Evolutionary conservation across 2,113 vertebrate species (phyloP).

Genomic region (Anhinga anhinga): DNA sequence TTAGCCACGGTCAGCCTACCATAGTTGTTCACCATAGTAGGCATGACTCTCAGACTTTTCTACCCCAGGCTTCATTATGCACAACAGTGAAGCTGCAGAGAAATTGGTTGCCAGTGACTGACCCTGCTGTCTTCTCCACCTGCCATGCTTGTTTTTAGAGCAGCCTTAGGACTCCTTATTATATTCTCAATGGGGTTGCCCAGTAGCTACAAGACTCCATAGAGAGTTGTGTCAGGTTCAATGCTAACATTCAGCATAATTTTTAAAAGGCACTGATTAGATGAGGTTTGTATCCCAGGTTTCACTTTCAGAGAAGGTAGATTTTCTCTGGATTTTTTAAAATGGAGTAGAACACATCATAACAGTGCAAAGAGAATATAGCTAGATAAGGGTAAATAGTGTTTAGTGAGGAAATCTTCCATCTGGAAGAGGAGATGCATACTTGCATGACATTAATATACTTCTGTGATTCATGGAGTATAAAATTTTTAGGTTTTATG

Average conservation of each 20-base stretch:
- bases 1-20: not conserved
- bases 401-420: not conserved
- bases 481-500: not conserved
- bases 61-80: not conserved
- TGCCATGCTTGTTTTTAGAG: not conserved
- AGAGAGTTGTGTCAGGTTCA: not conserved
- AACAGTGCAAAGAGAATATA: not conserved
- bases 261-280: not conserved
- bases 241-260: not conserved
- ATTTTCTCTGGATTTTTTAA: not conserved
- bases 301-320: not conserved
- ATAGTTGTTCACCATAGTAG: fast-evolving
- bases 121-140: not conserved
- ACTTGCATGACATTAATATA: not conserved
- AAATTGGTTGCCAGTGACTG: not conserved
- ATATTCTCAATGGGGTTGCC: not conserved
- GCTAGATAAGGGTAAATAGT: not conserved
- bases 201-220: not conserved
- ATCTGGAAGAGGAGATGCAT: not conserved
- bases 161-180: not conserved
- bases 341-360: not conserved
- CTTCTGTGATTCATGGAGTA: not conserved
- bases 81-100: not conserved
- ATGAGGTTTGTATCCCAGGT: not conserved
- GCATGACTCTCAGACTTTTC: not conserved